A percentile compares a stretch with the other conserved stretches of the same genome.
Evolutionary conservation across 2,113 vertebrate genomes (phyloP).

Genomic region (Barnardius zonarius): DNA sequence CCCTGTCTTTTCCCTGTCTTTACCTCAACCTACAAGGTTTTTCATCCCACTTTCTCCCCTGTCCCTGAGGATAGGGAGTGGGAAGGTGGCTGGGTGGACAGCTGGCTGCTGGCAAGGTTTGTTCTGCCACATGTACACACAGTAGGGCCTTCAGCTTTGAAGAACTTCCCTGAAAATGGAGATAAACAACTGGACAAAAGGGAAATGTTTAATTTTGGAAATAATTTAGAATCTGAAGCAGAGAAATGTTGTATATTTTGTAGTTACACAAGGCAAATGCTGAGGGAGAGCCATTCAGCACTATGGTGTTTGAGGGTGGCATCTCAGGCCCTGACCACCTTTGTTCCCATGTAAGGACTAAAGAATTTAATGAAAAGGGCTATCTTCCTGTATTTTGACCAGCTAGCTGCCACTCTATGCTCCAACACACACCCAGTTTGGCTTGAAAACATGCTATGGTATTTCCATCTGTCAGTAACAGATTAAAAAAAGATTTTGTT

Average conservation of each 20-base stretch:
- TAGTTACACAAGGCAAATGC: not conserved
- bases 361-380: not conserved
- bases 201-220: not conserved
- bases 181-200: not conserved
- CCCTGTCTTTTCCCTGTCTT: not conserved
- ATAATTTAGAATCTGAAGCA: not conserved
- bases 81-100: not conserved
- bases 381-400: not conserved
- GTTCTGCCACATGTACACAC: not conserved
- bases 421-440: not conserved
- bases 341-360: not conserved
- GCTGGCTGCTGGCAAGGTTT: not conserved
- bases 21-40: fast-evolving
- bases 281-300: not conserved
- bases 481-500: conserved; percentile 38
- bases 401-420: not conserved
- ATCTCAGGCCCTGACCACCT: not conserved
- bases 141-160: not conserved
- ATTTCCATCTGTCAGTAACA: conserved; percentile 57
- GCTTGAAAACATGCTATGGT: not conserved
- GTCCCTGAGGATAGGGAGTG: not conserved
- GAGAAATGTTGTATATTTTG: not conserved
- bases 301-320: not conserved
- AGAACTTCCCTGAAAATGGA: not conserved
- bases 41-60: not conserved